Evolutionary conservation across 2,113 vertebrate species (phyloP), one percentile per base, ranked within the genome.

Genomic region (Puffinus mauretanicus): DNA sequence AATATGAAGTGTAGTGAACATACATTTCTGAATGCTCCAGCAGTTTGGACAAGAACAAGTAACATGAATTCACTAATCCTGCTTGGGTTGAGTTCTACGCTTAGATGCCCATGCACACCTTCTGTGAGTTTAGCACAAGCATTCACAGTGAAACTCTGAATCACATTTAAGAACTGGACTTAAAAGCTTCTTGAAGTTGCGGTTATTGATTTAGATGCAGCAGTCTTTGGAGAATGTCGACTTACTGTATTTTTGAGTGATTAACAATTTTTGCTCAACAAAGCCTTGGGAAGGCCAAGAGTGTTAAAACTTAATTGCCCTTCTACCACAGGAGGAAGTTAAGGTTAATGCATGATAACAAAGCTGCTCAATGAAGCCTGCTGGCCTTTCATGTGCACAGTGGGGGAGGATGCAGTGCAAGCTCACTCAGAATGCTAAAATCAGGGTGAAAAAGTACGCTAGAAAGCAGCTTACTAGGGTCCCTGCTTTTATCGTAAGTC

Each of bases 291-390:
- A 95, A 91, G 81, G 46, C 57, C 40, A 65, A 78, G 52, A 81
- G 24, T 82, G 38, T 92, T 88, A 84, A 95, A 94, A 82, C n/a
- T 82, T 62, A 66, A 82, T 66, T 96, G 86, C 36, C 47, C 79
- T 86, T 77, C 65, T 90, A 51, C 54, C 61, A 55, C 2, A 34
- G 82, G 84, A 94, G 84, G 86, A 89, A 94, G 87, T 16, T 93
- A 42, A 93, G 93, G 91, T 96, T 96, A 93, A 93, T 83, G 58
- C 30, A 44, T 46, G 91, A 47, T 70, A 78, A 96, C 83, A 89
- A 94, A 96, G 87, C 55, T 92, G 92, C 73, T 89, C 72, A 38
- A 2, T 40, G 92, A 66, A 93, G 86, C 76, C 76, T 88, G 78
- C 40, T 94, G 90, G 55, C 76, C 88, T 89, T 89, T 90, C 79